These are phyloP conservation scores for Aspidiotus rigidus DNA, from an alignment of 2,888 invertebrate genomes.

Conservation along the genomic window DNA sequence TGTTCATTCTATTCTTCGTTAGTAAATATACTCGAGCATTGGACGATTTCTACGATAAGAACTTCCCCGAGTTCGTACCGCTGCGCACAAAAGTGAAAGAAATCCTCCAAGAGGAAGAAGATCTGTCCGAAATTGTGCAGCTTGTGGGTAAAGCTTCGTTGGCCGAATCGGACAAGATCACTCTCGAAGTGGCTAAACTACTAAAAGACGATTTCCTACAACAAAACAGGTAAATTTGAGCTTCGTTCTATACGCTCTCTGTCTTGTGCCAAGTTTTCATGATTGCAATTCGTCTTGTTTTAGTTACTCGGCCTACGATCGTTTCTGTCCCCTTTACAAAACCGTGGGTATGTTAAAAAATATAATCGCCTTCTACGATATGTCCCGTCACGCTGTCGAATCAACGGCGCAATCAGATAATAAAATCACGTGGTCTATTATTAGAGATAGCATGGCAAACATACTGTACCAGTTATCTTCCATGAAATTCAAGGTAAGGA, in stretches of 20 bases:
- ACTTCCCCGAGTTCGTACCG: conserved; percentile 92
- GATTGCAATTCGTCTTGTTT: background rate
- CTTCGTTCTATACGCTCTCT: no score
- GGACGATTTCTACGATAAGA: conserved; percentile 99
- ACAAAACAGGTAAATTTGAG: conserved; percentile 75
- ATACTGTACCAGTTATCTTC: conserved; percentile 93
- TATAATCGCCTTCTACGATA: conserved; percentile 96
- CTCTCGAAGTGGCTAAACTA: conserved; percentile 94
- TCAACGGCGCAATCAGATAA: conserved; percentile 97
- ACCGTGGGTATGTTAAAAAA: conserved; percentile 98
- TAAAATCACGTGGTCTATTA: conserved; percentile 96
- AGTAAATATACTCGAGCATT: conserved; percentile 97
- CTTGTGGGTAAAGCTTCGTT: conserved; percentile 97
- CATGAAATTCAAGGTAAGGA: conserved; percentile 93
- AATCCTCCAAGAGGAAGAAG: conserved; percentile 97
- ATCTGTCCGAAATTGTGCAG: conserved; percentile 98
- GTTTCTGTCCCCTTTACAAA: conserved; percentile 99
- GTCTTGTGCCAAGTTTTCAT: background rate
- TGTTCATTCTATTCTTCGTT: conserved; percentile 39
- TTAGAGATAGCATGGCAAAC: conserved; percentile 92
- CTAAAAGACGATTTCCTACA: conserved; percentile 99
- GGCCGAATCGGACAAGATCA: conserved; percentile 98
- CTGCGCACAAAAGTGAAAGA: conserved; percentile 92
- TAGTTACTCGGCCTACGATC: conserved; percentile 82
- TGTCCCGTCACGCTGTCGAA: conserved; percentile 96